Conservation (phyloP, 2,797 vertebrate species). For the Sebastes reedi region DNA sequence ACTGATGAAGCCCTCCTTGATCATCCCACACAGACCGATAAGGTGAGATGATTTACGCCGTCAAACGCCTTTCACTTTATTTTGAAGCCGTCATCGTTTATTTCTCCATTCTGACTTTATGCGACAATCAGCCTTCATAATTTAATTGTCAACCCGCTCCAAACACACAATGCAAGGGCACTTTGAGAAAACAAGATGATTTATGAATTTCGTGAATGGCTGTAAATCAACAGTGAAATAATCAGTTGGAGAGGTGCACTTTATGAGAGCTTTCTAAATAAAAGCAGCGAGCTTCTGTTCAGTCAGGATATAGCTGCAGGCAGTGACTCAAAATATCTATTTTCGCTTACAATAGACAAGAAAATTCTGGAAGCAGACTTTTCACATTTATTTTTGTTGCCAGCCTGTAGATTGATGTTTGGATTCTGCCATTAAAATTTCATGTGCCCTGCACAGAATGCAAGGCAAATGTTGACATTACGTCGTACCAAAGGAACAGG, state of each 20-base stretch:
- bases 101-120: not conserved
- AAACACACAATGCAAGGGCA: constrained; percentile 2
- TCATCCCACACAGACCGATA: not conserved
- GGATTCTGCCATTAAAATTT: constrained; percentile 56
- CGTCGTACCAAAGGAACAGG: constrained; percentile 9
- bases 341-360: constrained; percentile 22
- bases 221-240: constrained; percentile 24
- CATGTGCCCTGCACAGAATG: constrained; percentile 35
- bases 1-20: constrained; percentile 17
- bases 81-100: constrained; percentile 5
- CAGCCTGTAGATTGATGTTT: constrained; percentile 47
- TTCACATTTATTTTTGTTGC: constrained; percentile 37
- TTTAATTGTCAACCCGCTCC: constrained; percentile 1
- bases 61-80: not conserved
- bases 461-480: constrained; percentile 62
- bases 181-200: constrained; percentile 1
- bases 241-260: not conserved
- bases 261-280: constrained; percentile 21
- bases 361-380: constrained; percentile 11
- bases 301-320: constrained; percentile 2
- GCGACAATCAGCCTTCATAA: constrained; percentile 4
- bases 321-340: constrained; percentile 29
- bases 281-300: constrained; percentile 18
- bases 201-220: constrained; percentile 15
- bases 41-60: not conserved